Percentiles rank a stretch among this genome's conserved stretches.
phyloP scores from a whole-genome alignment of 2,888 invertebrate genomes.

The Cynaeus angustus region DNA sequence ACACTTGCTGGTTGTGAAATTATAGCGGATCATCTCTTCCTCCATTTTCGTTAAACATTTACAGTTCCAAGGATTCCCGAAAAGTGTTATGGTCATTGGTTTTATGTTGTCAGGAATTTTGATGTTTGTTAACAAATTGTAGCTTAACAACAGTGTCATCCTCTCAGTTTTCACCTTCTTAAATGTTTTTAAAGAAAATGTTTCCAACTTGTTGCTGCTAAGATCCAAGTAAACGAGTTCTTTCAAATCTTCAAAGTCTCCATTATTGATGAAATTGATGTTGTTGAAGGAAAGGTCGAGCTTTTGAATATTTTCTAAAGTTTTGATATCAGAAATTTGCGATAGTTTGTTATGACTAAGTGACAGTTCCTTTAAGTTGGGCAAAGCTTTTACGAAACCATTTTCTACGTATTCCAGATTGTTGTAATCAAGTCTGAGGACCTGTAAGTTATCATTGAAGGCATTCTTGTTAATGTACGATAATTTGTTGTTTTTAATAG shows the following conservation, averaged over 20 bases:
- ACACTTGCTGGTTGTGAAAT: constrained; percentile 20
- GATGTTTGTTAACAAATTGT: constrained; percentile 31
- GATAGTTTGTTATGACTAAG: constrained; percentile 33
- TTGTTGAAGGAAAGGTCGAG: constrained; percentile 37
- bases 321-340: constrained; percentile 4
- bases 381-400: constrained; percentile 7
- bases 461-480: constrained; percentile 11
- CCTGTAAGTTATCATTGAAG: constrained; percentile 18
- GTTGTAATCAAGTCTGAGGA: constrained; percentile 31
- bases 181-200: constrained; percentile 23
- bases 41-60: constrained; percentile 28
- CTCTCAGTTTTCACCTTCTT: constrained; percentile 20
- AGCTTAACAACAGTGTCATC: constrained; percentile 19
- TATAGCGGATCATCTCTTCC: not conserved
- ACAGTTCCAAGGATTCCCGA: constrained; percentile 44
- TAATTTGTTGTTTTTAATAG: constrained; percentile 23
- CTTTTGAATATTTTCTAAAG: constrained; percentile 16
- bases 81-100: constrained; percentile 30
- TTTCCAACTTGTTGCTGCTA: constrained; percentile 28
- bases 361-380: constrained; percentile 19
- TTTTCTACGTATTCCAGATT: constrained; percentile 14
- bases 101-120: not conserved
- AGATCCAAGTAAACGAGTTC: constrained; percentile 19
- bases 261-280: constrained; percentile 28
- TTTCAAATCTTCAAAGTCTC: constrained; percentile 29